Evolutionary conservation across 2,888 invertebrate species (phyloP).

Genomic region (Andrena bucephala): DNA sequence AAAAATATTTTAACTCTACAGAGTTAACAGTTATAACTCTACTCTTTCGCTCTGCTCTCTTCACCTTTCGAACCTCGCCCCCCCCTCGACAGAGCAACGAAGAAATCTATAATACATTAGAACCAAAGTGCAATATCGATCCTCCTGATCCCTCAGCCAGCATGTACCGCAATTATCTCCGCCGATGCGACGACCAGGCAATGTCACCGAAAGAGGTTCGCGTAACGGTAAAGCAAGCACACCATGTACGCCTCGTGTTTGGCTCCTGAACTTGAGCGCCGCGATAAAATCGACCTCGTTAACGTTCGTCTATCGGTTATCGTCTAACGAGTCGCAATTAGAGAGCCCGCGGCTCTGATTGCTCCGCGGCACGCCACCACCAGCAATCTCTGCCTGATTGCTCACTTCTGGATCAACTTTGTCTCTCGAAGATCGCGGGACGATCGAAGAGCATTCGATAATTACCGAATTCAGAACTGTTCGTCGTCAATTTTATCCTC

Average conservation of each 20-base stretch:
- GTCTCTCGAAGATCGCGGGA: background rate
- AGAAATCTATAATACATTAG: background rate
- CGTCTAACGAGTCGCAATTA: slow-evolving; percentile 32
- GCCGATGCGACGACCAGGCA: slow-evolving; percentile 4
- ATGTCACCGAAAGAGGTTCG: slow-evolving; percentile 34
- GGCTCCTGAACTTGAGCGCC: slow-evolving; percentile 37
- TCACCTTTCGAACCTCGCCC: background rate
- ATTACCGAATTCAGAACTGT: background rate
- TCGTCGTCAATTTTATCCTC: background rate
- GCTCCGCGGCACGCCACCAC: slow-evolving; percentile 2
- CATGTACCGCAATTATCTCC: slow-evolving; percentile 13
- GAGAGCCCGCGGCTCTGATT: background rate
- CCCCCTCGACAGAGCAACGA: background rate
- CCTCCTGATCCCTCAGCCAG: background rate
- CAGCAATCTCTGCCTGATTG: background rate
- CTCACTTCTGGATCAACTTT: background rate
- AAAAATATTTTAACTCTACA: too few species aligned
- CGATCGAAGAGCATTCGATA: background rate
- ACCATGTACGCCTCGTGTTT: background rate
- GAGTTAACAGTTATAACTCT: too few species aligned
- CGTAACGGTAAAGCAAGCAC: slow-evolving; percentile 45
- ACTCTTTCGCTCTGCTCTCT: too few species aligned
- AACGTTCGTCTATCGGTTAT: slow-evolving; percentile 26
- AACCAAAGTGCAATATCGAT: background rate
- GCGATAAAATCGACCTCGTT: slow-evolving; percentile 36